phyloP scores from a whole-genome alignment of 2,888 invertebrate genomes.

The Cacoxenus indagator region DNA sequence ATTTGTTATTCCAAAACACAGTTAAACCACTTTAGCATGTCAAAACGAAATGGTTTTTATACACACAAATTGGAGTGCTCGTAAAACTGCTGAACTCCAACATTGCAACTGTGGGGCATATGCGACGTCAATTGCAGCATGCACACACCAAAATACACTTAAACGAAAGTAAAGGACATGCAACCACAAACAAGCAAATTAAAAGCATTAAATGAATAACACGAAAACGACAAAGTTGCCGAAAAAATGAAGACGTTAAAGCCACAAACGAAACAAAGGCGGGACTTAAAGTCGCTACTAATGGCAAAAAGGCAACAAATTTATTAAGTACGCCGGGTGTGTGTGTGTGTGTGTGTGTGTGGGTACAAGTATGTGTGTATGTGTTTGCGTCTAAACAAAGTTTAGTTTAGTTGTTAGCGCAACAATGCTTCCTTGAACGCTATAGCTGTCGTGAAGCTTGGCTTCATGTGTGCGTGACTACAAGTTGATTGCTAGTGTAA shows the following conservation, averaged over 20 bases:
- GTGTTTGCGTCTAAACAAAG: background rate
- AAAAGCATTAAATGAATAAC: too few species aligned
- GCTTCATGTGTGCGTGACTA: background rate
- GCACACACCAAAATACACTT: too few species aligned
- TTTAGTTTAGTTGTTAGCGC: background rate
- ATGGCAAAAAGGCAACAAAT: background rate
- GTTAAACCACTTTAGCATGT: too few species aligned
- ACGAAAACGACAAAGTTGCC: too few species aligned
- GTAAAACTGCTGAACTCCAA: too few species aligned
- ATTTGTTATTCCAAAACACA: too few species aligned
- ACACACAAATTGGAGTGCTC: too few species aligned
- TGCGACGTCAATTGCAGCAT: too few species aligned
- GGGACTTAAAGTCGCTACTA: background rate
- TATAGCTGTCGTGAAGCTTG: background rate
- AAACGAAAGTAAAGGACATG: too few species aligned
- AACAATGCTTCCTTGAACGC: background rate
- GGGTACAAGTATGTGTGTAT: background rate
- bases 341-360: background rate
- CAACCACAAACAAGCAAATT: too few species aligned
- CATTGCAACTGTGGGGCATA: too few species aligned
- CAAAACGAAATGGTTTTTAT: too few species aligned
- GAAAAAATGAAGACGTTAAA: background rate
- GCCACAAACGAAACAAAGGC: background rate
- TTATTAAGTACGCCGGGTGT: background rate
- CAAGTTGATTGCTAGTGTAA: background rate